phyloP scores from a whole-genome alignment of 2,888 invertebrate genomes.

The Zygogramma bicolorata region DNA sequence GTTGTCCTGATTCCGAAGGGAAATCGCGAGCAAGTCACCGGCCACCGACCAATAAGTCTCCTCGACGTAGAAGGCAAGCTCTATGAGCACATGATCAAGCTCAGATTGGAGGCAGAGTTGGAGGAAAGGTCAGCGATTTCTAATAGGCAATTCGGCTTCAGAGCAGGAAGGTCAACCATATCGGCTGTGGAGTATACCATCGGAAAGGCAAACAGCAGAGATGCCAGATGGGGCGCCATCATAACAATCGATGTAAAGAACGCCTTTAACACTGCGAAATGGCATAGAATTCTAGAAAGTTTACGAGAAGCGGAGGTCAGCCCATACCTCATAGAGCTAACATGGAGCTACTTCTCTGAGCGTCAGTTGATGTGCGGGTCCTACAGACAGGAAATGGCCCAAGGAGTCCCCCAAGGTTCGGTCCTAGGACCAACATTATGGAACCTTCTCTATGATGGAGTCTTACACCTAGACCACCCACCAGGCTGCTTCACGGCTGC shows the following conservation, averaged over 20 bases:
- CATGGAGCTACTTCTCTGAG: background rate
- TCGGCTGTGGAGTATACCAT: slow-evolving; percentile 10
- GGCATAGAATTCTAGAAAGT: background rate
- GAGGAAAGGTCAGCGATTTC: slow-evolving; percentile 6
- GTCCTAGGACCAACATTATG: background rate
- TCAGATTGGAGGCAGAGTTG: slow-evolving; percentile 18
- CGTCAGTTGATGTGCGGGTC: background rate
- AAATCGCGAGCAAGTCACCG: background rate
- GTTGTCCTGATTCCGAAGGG: too few species aligned
- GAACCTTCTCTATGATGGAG: slow-evolving; percentile 9
- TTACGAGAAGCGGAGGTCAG: background rate
- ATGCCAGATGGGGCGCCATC: background rate
- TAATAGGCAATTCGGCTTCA: slow-evolving; percentile 27
- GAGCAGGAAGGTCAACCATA: slow-evolving; percentile 5
- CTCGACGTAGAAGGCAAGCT: slow-evolving; percentile 18
- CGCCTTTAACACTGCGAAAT: slow-evolving; percentile 17
- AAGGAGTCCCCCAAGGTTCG: slow-evolving; percentile 9
- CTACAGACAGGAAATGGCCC: background rate
- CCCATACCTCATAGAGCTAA: background rate
- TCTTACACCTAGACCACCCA: too few species aligned
- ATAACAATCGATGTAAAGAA: slow-evolving; percentile 21
- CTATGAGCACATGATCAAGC: slow-evolving; percentile 21
- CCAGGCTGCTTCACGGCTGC: too few species aligned
- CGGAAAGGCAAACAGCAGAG: background rate
- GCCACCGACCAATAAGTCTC: slow-evolving; percentile 25